phyloP scores from a whole-genome alignment of 2,113 vertebrate species.

The Cavia porcellus region DNA sequence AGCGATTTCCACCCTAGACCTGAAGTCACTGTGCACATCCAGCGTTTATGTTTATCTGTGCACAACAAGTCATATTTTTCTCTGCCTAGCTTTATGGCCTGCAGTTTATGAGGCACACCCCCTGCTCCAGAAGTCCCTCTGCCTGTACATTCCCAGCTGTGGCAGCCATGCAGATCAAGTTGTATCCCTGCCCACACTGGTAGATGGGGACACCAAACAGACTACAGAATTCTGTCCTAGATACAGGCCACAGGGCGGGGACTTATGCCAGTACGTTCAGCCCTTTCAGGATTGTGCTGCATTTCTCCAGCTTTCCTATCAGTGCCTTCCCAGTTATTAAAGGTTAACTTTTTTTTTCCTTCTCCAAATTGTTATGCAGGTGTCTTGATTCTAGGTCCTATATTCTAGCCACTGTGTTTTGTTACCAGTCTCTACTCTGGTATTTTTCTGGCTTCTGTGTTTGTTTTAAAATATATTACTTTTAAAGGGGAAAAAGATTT shows the following conservation, averaged over 20 bases:
- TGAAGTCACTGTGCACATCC: background rate
- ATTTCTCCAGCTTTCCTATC: background rate
- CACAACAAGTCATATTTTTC: background rate
- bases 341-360: background rate
- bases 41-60: background rate
- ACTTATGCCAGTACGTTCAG: background rate
- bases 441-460: background rate
- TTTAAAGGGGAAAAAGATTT: conserved; percentile 17
- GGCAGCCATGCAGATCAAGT: background rate
- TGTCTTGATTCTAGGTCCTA: background rate
- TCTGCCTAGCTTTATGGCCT: background rate
- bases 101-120: background rate
- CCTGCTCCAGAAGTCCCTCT: background rate
- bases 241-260: background rate
- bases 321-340: background rate
- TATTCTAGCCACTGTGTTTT: background rate
- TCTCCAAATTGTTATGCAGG: background rate
- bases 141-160: background rate
- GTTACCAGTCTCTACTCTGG: background rate
- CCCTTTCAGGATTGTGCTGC: background rate
- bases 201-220: background rate
- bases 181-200: background rate
- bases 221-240: background rate
- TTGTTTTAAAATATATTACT: conserved; percentile 32
- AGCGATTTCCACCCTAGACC: background rate